Base-by-base conservation (phyloP, 1,140 invertebrate species). In the Glossosoma conforme region DNA sequence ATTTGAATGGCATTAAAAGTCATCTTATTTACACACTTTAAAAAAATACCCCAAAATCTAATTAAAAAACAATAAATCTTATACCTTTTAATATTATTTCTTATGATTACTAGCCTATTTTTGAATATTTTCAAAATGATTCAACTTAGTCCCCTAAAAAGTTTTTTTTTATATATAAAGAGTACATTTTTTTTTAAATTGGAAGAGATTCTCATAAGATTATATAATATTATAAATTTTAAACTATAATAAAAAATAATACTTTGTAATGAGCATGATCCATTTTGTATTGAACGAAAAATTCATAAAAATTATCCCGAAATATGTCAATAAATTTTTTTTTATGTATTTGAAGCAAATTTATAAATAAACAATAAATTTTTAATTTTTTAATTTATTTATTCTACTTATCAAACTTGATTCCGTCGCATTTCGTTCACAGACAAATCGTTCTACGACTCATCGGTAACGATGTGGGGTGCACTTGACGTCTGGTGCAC, bases 11-110 rank as follows among this genome's bases (percentile, higher is more conserved):
- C 54, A 43, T 41, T 43, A 24, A 25, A 9, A 18, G 30, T 20
- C n/a, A 48, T 46, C 51, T 52, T 56, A 28, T 56, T 43, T 36
- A 48, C 40, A 52, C 25, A 46, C 32, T n/a, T 44, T 52, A 32
- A 36, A 47, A 56, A 56, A 32, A 42, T 56, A 48, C 44, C 54
- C 49, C 48, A 56, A 52, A 47, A 30, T 44, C 21, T 21, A 28
- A 42, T 41, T 32, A 49, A 49, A 49, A 49, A 49, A 28, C 46
- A 32, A 49, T 49, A 32, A 41, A 49, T 24, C n/a, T 47, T 44
- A 36, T 52, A 45, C 32, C 25, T 35, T 40, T 24, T 40, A 28
- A 41, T 32, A 41, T 41, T 33, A 44, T 44, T 44, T 14, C 18
- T 45, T 30, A 18, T 15, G 25, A 8, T 36, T 45, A 45, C 25